phyloP scores from a whole-genome alignment of 1,140 invertebrate species.

The Calosoma granatense region DNA sequence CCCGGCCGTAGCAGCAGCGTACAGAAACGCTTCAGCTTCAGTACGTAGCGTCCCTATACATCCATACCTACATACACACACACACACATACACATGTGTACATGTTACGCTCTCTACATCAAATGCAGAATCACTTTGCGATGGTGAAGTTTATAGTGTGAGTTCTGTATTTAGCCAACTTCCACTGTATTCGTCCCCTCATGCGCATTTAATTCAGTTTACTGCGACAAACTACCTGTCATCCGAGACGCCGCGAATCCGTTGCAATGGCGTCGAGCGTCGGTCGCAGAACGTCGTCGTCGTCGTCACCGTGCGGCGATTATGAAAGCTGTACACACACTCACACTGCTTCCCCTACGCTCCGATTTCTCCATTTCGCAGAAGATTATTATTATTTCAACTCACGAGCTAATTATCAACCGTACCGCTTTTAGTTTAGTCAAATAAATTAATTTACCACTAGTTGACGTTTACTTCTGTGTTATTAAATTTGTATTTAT shows the following conservation, averaged over 20 bases:
- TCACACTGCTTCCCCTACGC: background rate
- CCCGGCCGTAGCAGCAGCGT: background rate
- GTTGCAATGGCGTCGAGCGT: background rate
- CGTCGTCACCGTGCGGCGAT: background rate
- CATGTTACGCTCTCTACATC: background rate
- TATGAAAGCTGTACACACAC: too few species aligned
- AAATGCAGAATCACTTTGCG: background rate
- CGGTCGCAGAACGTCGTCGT: too few species aligned
- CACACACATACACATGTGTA: background rate
- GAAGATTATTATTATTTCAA: too few species aligned
- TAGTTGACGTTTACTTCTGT: too few species aligned
- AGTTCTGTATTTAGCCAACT: background rate
- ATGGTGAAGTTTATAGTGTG: background rate
- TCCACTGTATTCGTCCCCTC: background rate
- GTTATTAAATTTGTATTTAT: too few species aligned
- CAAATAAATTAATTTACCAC: too few species aligned
- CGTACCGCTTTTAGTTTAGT: too few species aligned
- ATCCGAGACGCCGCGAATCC: background rate
- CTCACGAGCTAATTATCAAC: too few species aligned
- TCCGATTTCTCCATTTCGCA: too few species aligned
- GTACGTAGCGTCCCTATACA: too few species aligned
- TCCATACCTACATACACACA: background rate
- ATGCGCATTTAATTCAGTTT: slow-evolving; percentile 2
- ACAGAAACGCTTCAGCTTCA: too few species aligned
- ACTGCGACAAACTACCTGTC: slow-evolving; percentile 8